Conservation (phyloP, 2,888 invertebrate species). For the Luperina nickerlii region DNA sequence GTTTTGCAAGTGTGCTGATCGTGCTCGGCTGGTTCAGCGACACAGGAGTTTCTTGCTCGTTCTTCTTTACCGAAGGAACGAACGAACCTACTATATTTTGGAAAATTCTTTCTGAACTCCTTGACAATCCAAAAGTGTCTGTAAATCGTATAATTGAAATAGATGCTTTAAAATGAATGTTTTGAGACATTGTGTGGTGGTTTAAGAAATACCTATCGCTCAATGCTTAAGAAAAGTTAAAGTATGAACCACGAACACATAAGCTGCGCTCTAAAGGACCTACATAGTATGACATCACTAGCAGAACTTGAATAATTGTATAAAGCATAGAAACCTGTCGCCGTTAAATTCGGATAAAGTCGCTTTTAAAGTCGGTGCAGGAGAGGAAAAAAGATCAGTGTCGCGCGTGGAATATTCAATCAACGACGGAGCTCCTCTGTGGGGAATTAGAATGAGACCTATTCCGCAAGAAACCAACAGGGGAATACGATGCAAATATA, state of each 20-base stretch:
- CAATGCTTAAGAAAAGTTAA: neutral
- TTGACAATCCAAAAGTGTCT: neutral
- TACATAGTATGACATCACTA: neutral
- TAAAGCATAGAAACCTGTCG: slow-evolving; percentile 55
- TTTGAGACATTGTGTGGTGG: neutral
- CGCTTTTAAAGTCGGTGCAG: slow-evolving; percentile 66
- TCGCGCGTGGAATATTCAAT: slow-evolving; percentile 74
- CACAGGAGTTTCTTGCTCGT: neutral
- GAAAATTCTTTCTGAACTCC: neutral
- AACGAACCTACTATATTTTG: neutral
- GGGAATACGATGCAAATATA: slow-evolving; percentile 46
- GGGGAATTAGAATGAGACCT: slow-evolving; percentile 54
- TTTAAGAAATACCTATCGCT: neutral
- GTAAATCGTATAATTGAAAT: neutral
- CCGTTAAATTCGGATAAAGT: slow-evolving; percentile 68
- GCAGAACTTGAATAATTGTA: slow-evolving; percentile 58
- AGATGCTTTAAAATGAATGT: neutral
- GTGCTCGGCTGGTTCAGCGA: neutral
- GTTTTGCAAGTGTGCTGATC: neutral
- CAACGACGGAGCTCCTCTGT: slow-evolving; percentile 47
- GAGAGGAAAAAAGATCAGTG: slow-evolving; percentile 68
- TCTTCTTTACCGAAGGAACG: too few relatives aligned
- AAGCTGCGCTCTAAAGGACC: neutral
- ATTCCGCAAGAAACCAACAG: slow-evolving; percentile 51
- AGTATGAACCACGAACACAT: neutral